phyloP scores from a whole-genome alignment of 2,113 vertebrate genomes.

The Tichodroma muraria region DNA sequence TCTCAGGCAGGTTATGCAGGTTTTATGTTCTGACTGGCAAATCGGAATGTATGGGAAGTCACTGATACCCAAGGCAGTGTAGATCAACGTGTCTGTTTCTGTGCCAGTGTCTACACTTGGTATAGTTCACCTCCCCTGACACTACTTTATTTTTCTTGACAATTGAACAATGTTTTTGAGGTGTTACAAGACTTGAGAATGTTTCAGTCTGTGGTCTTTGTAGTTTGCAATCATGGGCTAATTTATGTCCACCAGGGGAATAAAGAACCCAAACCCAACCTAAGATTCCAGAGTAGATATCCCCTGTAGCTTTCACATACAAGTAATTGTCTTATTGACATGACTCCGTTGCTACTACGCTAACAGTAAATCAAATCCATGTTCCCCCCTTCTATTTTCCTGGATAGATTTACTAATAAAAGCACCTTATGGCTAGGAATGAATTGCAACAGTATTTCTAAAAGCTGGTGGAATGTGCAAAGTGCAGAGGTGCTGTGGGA shows the following conservation, averaged over 20 bases:
- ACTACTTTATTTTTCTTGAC: not conserved
- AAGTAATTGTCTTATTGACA: constrained; percentile 12
- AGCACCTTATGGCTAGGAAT: not conserved
- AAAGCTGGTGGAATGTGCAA: not conserved
- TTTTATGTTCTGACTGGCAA: constrained; percentile 17
- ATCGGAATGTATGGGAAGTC: not conserved
- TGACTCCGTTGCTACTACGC: not conserved
- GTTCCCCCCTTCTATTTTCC: not conserved
- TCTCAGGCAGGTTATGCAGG: constrained; percentile 35
- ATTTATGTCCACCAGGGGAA: not conserved
- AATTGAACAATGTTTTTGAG: not conserved
- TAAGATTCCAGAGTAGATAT: not conserved
- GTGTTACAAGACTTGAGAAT: not conserved
- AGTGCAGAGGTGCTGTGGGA: not conserved
- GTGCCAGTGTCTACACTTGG: not conserved
- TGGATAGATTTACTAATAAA: not conserved
- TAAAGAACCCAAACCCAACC: not conserved
- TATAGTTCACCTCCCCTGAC: not conserved
- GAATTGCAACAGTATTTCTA: not conserved
- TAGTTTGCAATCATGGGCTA: not conserved
- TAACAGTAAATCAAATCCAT: constrained; percentile 18
- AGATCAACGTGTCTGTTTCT: not conserved
- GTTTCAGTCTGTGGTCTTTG: not conserved
- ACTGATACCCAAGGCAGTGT: not conserved
- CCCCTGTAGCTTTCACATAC: not conserved